Percentiles rank a stretch among this genome's conserved stretches.
These are phyloP conservation scores for Alethe diademata DNA, from an alignment of 2,113 vertebrate species.

Conservation along the genomic window DNA sequence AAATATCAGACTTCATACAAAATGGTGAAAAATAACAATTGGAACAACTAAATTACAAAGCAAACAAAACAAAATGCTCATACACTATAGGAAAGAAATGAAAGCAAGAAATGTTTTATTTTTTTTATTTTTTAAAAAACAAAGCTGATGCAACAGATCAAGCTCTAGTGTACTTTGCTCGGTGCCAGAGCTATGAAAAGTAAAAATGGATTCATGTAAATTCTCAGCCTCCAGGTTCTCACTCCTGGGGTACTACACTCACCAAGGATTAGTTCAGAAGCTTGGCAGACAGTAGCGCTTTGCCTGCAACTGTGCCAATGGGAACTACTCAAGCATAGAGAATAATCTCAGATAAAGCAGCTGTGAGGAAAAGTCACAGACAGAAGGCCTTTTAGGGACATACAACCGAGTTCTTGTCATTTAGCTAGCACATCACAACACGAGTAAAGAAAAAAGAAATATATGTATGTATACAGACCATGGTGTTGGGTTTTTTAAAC, in stretches of 20 bases:
- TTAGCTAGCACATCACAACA: background rate
- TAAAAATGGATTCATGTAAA: constrained; percentile 43
- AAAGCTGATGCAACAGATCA: background rate
- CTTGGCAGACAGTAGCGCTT: constrained; percentile 40
- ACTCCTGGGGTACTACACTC: constrained; percentile 41
- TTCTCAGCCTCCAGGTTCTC: constrained; percentile 43
- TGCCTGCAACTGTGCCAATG: constrained; percentile 45
- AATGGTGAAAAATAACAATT: background rate
- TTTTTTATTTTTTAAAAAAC: background rate
- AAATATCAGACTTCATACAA: background rate
- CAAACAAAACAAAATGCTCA: background rate
- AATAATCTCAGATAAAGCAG: constrained; percentile 2
- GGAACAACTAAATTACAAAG: background rate
- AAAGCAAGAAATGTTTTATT: background rate
- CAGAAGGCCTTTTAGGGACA: constrained; percentile 22
- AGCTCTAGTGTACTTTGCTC: background rate
- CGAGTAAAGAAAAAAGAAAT: background rate
- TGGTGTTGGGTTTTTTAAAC: background rate
- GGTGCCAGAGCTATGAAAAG: background rate
- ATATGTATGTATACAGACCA: background rate
- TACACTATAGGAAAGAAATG: background rate
- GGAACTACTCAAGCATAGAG: constrained; percentile 43
- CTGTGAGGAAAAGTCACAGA: constrained; percentile 32
- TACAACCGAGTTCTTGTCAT: background rate
- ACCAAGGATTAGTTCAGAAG: constrained; percentile 53